A percentile compares a stretch with the other conserved stretches of the same genome.
Evolutionary conservation across 2,113 vertebrate species (phyloP).

Genomic region (Chloroceryle aenea): DNA sequence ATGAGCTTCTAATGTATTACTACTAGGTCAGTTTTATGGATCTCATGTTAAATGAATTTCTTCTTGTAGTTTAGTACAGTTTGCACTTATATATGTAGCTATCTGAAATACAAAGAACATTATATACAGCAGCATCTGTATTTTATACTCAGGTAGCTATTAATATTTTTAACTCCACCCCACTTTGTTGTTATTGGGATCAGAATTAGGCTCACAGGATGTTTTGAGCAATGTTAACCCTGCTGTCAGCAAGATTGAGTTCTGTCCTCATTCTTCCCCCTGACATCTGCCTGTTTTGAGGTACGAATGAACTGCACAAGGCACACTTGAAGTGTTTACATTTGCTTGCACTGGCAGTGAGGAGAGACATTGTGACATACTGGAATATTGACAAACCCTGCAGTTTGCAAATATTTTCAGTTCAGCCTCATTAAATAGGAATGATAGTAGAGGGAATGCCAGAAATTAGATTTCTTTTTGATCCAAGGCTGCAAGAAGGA

Average conservation of each 20-base stretch:
- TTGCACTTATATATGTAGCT: not conserved
- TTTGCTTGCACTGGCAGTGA: slow-evolving; percentile 28
- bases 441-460: not conserved
- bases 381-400: slow-evolving; percentile 50
- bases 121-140: not conserved
- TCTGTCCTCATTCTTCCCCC: slow-evolving; percentile 11
- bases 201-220: slow-evolving; percentile 45
- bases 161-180: not conserved
- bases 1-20: not conserved
- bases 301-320: slow-evolving; percentile 40
- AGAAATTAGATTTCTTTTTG: not conserved
- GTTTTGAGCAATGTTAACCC: slow-evolving; percentile 22
- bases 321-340: slow-evolving; percentile 13
- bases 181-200: not conserved
- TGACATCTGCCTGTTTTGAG: slow-evolving; percentile 34
- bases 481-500: not conserved
- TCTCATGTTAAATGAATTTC: not conserved
- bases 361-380: not conserved
- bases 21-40: not conserved
- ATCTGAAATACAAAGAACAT: not conserved
- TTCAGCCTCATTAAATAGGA: not conserved
- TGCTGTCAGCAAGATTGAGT: slow-evolving; percentile 41
- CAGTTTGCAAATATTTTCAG: slow-evolving; percentile 5
- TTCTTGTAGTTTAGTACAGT: not conserved
- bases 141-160: not conserved